Evolutionary conservation across 2,797 vertebrate species (phyloP).

Genomic region (Pantherophis vulpinus): DNA sequence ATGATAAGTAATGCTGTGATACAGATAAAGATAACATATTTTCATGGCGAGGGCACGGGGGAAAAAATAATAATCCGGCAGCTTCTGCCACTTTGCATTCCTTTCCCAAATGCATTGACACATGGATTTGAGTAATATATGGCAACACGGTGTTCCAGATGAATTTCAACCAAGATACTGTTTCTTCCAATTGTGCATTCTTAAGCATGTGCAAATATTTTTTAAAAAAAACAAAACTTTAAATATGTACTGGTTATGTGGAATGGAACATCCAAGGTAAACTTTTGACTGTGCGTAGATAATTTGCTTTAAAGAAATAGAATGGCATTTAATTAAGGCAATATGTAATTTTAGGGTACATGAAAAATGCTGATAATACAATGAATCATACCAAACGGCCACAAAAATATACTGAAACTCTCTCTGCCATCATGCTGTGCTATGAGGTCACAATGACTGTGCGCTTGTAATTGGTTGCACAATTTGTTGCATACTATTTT

Average conservation of each 20-base stretch:
- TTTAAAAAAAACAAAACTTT: too few species aligned
- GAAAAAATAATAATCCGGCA: constrained; percentile 2
- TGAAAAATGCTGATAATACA: constrained; percentile 12
- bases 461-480: neutral
- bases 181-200: constrained; percentile 20
- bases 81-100: constrained; percentile 26
- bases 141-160: neutral
- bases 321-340: neutral
- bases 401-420: neutral
- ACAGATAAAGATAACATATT: constrained; percentile 41
- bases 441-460: neutral
- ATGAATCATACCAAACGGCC: constrained; percentile 21
- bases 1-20: constrained; percentile 46
- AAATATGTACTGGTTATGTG: neutral
- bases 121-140: constrained; percentile 29
- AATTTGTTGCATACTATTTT: constrained; percentile 18
- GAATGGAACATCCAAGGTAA: constrained; percentile 46
- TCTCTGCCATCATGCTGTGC: rapidly evolving
- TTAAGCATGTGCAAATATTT: neutral
- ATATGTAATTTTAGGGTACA: constrained; percentile 27
- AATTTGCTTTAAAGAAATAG: constrained; percentile 25
- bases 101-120: neutral
- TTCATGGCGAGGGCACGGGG: constrained; percentile 29
- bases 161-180: constrained; percentile 52
- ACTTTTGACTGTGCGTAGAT: constrained; percentile 21